Evolutionary conservation across 2,797 vertebrate genomes (phyloP).

Genomic region (Rhinoraja longicauda): DNA sequence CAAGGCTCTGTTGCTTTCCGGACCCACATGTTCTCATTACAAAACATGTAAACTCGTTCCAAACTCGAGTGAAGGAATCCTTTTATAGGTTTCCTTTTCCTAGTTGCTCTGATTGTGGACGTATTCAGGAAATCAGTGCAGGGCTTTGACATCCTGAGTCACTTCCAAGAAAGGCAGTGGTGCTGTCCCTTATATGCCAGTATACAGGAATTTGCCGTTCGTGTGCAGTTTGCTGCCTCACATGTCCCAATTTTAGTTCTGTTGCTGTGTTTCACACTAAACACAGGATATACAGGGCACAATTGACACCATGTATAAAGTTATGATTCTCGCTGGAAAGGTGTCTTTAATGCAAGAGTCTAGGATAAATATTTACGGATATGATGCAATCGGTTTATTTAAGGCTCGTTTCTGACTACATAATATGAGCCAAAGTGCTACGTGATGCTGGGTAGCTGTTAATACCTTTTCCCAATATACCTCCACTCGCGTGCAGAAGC

Average conservation of each 20-base stretch:
- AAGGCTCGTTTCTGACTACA: conserved; percentile 67
- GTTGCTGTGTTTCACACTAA: neutral
- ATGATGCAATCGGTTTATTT: conserved; percentile 49
- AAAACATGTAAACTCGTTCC: neutral
- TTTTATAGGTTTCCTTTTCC: neutral
- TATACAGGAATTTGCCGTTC: conserved; percentile 10
- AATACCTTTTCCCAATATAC: conserved; percentile 71
- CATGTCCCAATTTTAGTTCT: neutral
- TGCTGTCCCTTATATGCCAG: neutral
- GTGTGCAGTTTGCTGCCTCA: neutral
- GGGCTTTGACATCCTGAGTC: neutral
- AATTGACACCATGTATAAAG: neutral
- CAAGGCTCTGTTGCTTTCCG: neutral
- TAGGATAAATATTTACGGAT: conserved; percentile 41
- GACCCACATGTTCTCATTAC: neutral
- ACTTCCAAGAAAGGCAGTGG: neutral
- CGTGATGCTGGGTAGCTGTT: conserved; percentile 73
- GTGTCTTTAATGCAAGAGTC: neutral
- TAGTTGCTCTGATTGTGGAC: neutral
- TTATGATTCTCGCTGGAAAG: conserved; percentile 19
- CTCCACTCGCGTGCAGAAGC: conserved; percentile 41
- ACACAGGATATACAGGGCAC: neutral
- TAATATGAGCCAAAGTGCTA: conserved; percentile 62
- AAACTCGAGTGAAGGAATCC: neutral
- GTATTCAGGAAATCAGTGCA: neutral